A percentile compares a stretch with the other conserved stretches of the same genome.
phyloP scores from a whole-genome alignment of 2,113 vertebrate genomes.

The Gallinago media region DNA sequence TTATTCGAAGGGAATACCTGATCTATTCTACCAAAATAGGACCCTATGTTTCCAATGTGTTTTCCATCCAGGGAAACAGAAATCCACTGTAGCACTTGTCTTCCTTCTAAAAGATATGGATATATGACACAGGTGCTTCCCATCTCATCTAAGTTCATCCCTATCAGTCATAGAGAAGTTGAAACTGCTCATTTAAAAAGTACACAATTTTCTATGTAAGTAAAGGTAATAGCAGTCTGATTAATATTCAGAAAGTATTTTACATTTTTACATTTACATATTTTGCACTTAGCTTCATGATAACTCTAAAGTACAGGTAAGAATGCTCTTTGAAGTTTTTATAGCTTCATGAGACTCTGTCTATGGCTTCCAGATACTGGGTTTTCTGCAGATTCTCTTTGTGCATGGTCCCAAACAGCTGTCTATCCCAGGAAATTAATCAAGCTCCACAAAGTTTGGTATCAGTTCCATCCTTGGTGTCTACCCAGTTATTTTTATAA shows the following conservation, averaged over 20 bases:
- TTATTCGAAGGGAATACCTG: not conserved
- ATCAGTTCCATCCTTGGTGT: not conserved
- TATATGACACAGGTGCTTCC: not conserved
- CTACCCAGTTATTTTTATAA: not conserved
- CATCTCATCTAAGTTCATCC: not conserved
- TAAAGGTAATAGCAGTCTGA: not conserved
- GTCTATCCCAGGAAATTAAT: not conserved
- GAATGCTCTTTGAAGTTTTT: not conserved
- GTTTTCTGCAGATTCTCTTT: not conserved
- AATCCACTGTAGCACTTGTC: not conserved
- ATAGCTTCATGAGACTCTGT: not conserved
- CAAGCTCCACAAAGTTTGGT: not conserved
- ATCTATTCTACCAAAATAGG: not conserved
- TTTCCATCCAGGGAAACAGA: not conserved
- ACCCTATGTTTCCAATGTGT: not conserved
- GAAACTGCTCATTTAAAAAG: not conserved
- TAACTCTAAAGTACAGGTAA: not conserved
- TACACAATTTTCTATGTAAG: not conserved
- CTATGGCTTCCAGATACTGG: not conserved
- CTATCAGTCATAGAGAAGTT: fast-evolving
- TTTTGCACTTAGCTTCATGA: not conserved
- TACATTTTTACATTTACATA: not conserved
- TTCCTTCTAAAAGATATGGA: not conserved
- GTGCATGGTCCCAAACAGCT: not conserved
- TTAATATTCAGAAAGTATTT: not conserved